Evolutionary conservation across 1,140 invertebrate genomes (phyloP), one percentile per base, ranked within the genome.

Genomic region (Thereuonema tuberculata): DNA sequence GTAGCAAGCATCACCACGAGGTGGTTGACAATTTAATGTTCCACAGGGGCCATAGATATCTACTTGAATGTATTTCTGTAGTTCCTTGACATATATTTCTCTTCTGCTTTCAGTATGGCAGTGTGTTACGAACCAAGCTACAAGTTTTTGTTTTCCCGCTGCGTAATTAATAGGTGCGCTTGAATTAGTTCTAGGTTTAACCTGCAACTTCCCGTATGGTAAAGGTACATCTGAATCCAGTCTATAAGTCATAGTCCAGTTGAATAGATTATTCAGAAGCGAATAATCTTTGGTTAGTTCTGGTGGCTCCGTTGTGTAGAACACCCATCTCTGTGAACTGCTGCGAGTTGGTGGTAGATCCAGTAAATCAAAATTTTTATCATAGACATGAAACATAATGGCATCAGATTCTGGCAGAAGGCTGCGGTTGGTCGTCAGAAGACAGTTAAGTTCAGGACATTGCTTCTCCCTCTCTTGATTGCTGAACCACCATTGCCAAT

Each of bases 1-100:
- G 67, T 93, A 89, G 71, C 91, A 95, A 65, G 84, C 83, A 56
- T 87, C 81, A 12, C 80, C 80, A 3, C 46, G 3, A 14, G 21
- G 2, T 23, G 49, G 12, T 20, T 59, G 48, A 60, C 66, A 65
- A 14, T 47, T 21, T 25, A 50, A 26, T n/a, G 61, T 55, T 3
- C 78, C 78, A 66, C 78, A 80, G 0, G 61, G 62, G 23, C 78
- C 78, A 62, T 72, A 79, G 43, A 78, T 72, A 62, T 79, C 76
- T 17, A 80, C 75, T 20, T 69, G 54, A 14, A 80, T 74, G 60
- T 74, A 69, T 37, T 73, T 68, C 17, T 66, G 43, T 1, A 79
- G 63, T 54, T 75, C 65, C 52, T 66, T 62, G 1, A 71, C 75
- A 58, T 75, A 75, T 3, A 64, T 47, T 57, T 71, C 59, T 17